A percentile compares a stretch with the other conserved stretches of the same genome.
Evolutionary conservation across 2,888 invertebrate species (phyloP).

Genomic region (Temnothorax unifasciatus): DNA sequence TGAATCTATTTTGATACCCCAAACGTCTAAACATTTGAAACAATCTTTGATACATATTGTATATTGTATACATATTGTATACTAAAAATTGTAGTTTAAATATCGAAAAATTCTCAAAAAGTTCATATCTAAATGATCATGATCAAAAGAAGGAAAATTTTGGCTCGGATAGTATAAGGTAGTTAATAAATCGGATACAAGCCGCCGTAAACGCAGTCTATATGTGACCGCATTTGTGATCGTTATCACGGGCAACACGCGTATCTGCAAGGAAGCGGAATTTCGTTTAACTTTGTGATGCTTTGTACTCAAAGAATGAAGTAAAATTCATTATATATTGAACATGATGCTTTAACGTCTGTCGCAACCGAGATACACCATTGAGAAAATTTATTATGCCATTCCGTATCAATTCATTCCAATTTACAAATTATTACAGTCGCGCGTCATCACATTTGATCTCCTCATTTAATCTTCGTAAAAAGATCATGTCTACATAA

Average conservation of each 20-base stretch:
- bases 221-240: neutral
- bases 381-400: neutral
- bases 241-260: neutral
- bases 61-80: too few relatives aligned
- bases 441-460: neutral
- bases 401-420: neutral
- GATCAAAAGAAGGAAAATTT: too few relatives aligned
- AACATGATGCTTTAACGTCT: neutral
- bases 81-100: too few relatives aligned
- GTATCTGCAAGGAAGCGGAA: neutral
- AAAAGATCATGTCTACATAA: neutral
- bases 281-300: neutral
- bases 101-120: too few relatives aligned
- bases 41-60: too few relatives aligned
- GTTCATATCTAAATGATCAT: too few relatives aligned
- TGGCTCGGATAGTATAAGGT: neutral
- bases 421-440: constrained; percentile 4
- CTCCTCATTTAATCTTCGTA: neutral
- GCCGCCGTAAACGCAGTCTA: too few relatives aligned
- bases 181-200: too few relatives aligned
- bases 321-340: neutral
- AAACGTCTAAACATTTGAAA: too few relatives aligned
- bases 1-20: too few relatives aligned
- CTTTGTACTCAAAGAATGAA: neutral
- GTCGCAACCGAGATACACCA: neutral